phyloP scores from a whole-genome alignment of 2,113 vertebrate species.

The Brachypteracias leptosomus region DNA sequence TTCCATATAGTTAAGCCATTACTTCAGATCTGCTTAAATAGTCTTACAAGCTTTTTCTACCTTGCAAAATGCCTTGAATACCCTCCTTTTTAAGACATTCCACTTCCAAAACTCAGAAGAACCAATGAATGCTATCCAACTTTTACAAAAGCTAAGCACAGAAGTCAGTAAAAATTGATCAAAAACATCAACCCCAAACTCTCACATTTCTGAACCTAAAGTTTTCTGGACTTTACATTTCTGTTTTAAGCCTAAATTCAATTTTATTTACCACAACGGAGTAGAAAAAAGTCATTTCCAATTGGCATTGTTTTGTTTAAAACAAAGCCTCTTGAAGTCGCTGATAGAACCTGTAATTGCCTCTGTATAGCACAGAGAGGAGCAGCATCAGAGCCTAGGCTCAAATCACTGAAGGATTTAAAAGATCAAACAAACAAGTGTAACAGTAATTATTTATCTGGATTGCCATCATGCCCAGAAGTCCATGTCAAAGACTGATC shows the following conservation, averaged over 20 bases:
- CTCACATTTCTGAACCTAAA: background rate
- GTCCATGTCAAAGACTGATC: background rate
- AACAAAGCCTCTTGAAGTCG: background rate
- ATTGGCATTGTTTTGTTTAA: background rate
- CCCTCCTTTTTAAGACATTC: background rate
- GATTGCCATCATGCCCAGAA: background rate
- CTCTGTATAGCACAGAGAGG: background rate
- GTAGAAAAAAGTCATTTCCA: background rate
- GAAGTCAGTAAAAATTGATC: background rate
- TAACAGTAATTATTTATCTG: background rate
- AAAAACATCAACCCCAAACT: background rate
- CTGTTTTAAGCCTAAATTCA: background rate
- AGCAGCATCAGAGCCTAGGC: background rate
- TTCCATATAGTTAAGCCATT: background rate
- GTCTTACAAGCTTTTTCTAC: background rate
- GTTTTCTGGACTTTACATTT: background rate
- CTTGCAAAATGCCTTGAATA: background rate
- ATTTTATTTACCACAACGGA: background rate
- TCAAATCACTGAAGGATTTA: background rate
- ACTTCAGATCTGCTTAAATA: background rate
- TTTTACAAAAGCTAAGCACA: background rate
- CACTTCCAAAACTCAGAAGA: background rate
- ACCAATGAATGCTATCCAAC: background rate
- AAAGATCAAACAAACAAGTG: background rate
- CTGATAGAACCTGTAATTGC: background rate